Base-by-base conservation (phyloP, 2,797 vertebrate genomes). In the Hipposideros larvatus region DNA sequence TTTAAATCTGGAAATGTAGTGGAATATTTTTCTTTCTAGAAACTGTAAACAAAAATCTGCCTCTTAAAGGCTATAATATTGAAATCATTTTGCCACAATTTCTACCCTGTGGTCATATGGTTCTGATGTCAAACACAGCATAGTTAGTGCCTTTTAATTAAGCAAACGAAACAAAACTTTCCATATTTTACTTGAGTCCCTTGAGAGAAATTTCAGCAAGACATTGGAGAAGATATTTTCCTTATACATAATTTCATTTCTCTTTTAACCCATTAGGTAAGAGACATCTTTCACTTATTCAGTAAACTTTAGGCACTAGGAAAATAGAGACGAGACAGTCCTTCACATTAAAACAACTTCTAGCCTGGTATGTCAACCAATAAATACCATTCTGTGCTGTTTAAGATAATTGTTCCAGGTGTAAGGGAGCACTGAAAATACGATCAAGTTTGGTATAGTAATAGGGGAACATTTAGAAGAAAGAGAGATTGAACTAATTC, bases 201-300 rank as follows among this genome's bases (percentile, higher is more conserved):
- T 59, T 66, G 61, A 61, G 51, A 95, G 6, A 95, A 94, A 87
- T 48, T 92, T 80, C 57, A 78, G 55, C 51, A 95, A 65, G 31
- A 59, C n/a, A 87, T 26, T 41, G 65, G 18, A 85, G 26, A 68
- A 87, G 13, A 21, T 83, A 89, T 31, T 94, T 68, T 90, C 77
- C 41, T 84, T 11, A 95, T 6, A 95, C 8, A 91, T 9, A 73
- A 93, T 82, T 95, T 93, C 79, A 63, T 46, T 91, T 95, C 34
- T 82, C 15, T 46, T 68, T 90, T 80, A 90, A 94, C 15, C 21
- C 51, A 75, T 16, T 7, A 80, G n/a, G 13, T 59, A 85, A 94
- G 5, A 73, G 18, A 74, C 19, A n/a, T 16, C 41, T 63, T 59
- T 75, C 57, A 95, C 82, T 84, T 85, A 75, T 34, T 94, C 55